A percentile compares a stretch with the other conserved stretches of the same genome.
These are phyloP conservation scores for Myotis lucifugus DNA, from an alignment of 2,113 vertebrate genomes.

Conservation along the genomic window DNA sequence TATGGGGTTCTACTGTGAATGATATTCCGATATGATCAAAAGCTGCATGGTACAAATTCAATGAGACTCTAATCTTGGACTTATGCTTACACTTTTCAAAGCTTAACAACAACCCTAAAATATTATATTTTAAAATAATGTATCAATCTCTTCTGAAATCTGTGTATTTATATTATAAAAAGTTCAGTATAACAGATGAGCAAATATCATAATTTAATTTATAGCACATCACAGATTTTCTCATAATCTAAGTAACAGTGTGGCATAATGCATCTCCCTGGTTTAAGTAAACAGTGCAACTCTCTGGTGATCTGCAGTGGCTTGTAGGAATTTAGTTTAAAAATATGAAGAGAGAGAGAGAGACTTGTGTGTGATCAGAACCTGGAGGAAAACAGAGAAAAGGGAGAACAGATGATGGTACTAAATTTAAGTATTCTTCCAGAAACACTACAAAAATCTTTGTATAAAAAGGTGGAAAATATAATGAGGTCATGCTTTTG, in stretches of 20 bases:
- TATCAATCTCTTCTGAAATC: slow-evolving; percentile 10
- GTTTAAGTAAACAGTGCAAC: slow-evolving; percentile 21
- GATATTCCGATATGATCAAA: neutral
- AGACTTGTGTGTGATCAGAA: neutral
- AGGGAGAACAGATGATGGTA: neutral
- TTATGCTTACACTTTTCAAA: neutral
- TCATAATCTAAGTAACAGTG: slow-evolving; percentile 54
- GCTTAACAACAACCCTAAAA: slow-evolving; percentile 4
- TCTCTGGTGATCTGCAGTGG: neutral
- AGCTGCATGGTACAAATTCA: neutral
- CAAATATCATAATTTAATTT: slow-evolving; percentile 52
- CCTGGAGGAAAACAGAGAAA: neutral
- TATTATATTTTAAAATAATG: slow-evolving; percentile 11
- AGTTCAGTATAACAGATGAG: neutral
- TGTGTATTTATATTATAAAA: slow-evolving; percentile 33
- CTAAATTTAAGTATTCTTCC: neutral
- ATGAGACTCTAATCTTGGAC: neutral
- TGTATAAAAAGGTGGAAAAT: neutral
- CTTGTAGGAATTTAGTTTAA: slow-evolving; percentile 15
- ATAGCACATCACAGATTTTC: neutral
- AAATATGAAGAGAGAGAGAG: neutral
- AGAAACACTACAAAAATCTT: slow-evolving; percentile 26
- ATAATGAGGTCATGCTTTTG: neutral
- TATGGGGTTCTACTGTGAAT: neutral
- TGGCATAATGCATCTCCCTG: slow-evolving; percentile 23